These are phyloP conservation scores for Sebastolobus altivelis DNA, from an alignment of 2,797 vertebrate species.

Conservation along the genomic window DNA sequence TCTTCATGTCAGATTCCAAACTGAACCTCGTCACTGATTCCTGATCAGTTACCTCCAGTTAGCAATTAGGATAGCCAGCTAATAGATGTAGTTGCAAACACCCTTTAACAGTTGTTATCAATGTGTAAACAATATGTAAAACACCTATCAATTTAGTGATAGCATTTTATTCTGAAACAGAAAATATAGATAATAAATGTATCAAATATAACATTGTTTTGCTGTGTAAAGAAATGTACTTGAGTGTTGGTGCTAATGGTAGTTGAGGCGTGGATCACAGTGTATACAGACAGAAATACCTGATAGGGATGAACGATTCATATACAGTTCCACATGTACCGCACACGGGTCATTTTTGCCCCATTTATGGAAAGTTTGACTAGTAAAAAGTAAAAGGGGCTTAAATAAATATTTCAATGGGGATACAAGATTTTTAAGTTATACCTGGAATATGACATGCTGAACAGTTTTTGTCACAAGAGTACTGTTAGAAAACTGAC, in stretches of 20 bases:
- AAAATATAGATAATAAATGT: no score
- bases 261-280: neutral
- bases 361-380: neutral
- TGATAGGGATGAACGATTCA: neutral
- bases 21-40: neutral
- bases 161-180: no score
- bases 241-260: neutral
- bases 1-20: neutral
- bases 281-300: neutral
- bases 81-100: neutral
- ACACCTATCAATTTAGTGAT: neutral
- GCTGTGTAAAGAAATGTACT: neutral
- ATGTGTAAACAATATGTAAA: neutral
- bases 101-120: neutral
- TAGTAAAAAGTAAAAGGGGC: neutral
- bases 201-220: neutral
- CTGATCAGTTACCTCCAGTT: neutral
- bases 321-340: neutral
- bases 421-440: neutral
- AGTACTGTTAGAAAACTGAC: neutral
- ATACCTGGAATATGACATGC: neutral
- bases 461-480: neutral
- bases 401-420: no score
- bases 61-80: neutral
- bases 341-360: no score